Evolutionary conservation across 2,113 vertebrate genomes (phyloP).

Genomic region (Hystrix cristata): DNA sequence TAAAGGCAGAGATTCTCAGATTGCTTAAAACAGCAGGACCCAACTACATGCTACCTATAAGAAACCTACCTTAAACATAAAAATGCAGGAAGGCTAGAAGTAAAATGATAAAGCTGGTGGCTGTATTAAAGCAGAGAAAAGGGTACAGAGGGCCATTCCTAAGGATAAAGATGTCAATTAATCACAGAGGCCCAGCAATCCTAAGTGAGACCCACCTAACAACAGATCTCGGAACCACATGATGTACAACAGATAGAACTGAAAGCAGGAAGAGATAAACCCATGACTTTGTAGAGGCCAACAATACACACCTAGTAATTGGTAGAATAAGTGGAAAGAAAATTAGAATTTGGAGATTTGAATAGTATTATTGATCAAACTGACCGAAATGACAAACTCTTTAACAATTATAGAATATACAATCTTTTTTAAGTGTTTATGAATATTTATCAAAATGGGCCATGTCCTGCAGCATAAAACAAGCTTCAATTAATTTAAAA

Average conservation of each 20-base stretch:
- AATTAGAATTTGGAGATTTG: not conserved
- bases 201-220: not conserved
- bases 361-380: too few relatives aligned
- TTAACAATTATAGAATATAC: not conserved
- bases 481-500: slow-evolving; percentile 7
- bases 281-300: not conserved
- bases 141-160: not conserved
- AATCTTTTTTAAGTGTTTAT: not conserved
- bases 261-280: not conserved
- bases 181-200: not conserved
- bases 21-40: not conserved
- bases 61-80: not conserved
- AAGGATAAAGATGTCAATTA: not conserved
- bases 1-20: slow-evolving; percentile 30
- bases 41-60: not conserved
- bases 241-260: not conserved
- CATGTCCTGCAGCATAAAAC: not conserved
- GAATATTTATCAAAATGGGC: not conserved
- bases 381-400: not conserved
- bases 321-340: not conserved
- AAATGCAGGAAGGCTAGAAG: not conserved
- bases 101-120: not conserved
- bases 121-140: not conserved
- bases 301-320: not conserved
- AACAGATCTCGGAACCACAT: not conserved